phyloP scores from a whole-genome alignment of 2,113 vertebrate genomes.

The Brachyhypopomus occidentalis region DNA sequence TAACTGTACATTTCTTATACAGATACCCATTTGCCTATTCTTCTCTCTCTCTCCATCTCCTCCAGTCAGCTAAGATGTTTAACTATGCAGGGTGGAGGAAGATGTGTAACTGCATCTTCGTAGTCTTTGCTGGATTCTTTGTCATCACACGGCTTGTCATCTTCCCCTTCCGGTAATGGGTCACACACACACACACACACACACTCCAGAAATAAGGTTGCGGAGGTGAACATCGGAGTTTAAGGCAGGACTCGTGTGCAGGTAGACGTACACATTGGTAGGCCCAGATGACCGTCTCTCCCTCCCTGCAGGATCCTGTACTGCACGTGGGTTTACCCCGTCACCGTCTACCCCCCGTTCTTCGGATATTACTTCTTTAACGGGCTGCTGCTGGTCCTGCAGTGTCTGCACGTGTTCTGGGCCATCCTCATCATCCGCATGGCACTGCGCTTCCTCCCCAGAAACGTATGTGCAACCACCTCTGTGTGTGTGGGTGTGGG shows the following conservation, averaged over 20 bases:
- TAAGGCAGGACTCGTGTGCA: too few relatives aligned
- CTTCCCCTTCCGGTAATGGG: slow-evolving; percentile 88
- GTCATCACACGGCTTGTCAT: slow-evolving; percentile 89
- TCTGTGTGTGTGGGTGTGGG: not conserved
- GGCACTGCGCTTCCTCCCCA: slow-evolving; percentile 89
- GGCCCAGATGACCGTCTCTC: too few relatives aligned
- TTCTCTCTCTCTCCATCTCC: slow-evolving; percentile 16
- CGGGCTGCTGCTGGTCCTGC: slow-evolving; percentile 83
- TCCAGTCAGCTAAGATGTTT: slow-evolving; percentile 95
- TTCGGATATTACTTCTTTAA: slow-evolving; percentile 98
- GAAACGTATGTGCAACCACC: slow-evolving; percentile 77
- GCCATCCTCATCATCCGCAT: slow-evolving; percentile 89
- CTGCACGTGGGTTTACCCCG: slow-evolving; percentile 86
- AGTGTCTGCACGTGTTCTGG: slow-evolving; percentile 93
- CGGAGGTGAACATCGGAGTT: too few relatives aligned
- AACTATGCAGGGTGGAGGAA: slow-evolving; percentile 96
- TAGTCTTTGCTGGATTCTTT: slow-evolving; percentile 87
- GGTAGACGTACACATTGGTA: not conserved
- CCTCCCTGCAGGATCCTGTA: slow-evolving; percentile 83
- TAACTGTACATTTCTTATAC: not conserved
- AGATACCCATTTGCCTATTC: not conserved
- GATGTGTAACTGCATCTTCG: slow-evolving; percentile 92
- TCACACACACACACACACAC: slow-evolving; percentile 13
- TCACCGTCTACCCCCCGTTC: slow-evolving; percentile 86
- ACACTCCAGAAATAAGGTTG: not conserved